Conservation (phyloP, 2,113 vertebrate genomes). For the Erythrocercus mccallii region DNA sequence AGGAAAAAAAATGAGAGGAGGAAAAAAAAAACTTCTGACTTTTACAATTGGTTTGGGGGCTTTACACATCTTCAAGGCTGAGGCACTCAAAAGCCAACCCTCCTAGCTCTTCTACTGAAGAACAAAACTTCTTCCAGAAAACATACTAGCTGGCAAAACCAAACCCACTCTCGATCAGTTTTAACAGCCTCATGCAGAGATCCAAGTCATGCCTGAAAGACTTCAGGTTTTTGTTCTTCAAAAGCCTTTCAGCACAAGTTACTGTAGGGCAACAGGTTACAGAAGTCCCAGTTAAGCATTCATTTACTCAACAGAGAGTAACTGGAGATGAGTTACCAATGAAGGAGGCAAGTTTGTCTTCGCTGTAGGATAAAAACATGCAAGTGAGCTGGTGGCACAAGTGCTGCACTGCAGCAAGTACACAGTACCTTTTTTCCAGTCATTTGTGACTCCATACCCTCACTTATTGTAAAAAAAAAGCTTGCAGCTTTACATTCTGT, state of each 20-base stretch:
- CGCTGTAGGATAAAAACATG: not conserved
- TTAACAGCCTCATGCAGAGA: not conserved
- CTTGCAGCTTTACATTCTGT: not conserved
- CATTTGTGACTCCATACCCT: not conserved
- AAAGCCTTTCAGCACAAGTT: not conserved
- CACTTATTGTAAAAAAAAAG: not conserved
- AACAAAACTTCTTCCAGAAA: not conserved
- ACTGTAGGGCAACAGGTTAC: not conserved
- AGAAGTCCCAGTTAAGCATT: not conserved
- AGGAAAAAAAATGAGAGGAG: rapidly evolving
- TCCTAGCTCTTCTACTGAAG: not conserved
- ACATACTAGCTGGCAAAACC: not conserved
- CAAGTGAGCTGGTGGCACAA: not conserved
- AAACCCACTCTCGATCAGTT: not conserved
- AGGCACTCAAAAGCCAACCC: not conserved
- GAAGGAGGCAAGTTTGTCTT: not conserved
- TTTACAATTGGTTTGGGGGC: not conserved
- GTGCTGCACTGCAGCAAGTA: not conserved
- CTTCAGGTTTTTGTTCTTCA: constrained; percentile 15
- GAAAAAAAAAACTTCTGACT: not conserved
- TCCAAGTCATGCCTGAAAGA: not conserved
- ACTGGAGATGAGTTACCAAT: not conserved
- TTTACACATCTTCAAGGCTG: not conserved
- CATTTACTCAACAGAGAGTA: not conserved
- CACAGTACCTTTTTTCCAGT: not conserved